Evolutionary conservation across 1,140 invertebrate species (phyloP), one percentile per base, ranked within the genome.

Genomic region (Anthonomus grandis): DNA sequence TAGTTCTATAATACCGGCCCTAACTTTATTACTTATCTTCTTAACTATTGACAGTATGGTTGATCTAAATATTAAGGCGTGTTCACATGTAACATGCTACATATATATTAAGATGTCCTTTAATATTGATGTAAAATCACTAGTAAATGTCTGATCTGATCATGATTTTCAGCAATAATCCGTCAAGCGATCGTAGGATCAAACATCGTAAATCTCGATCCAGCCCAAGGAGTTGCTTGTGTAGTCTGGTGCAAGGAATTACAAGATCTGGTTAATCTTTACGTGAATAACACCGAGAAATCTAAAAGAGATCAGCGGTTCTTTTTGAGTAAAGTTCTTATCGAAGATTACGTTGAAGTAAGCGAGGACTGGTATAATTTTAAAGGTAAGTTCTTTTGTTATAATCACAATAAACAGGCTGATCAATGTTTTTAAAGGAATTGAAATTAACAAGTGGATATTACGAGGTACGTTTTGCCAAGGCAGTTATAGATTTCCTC

Each of bases 391-490:
- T 34, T 45, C 18, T n/a, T 22, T 38, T n/a, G n/a, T n/a, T n/a
- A n/a, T n/a, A n/a, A n/a, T n/a, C n/a, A n/a, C n/a, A n/a, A n/a
- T n/a, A n/a, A 34, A 12, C 31, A 34, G 15, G 1, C 31, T 2
- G 15, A 13, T 13, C 10, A 10, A 34, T 34, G 10, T 45, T 12
- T 23, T 19, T 37, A 21, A 41, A 78, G 78, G 76, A 19, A 66
- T 79, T 9, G 69, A 67, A 0, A 66, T 70, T 0, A 72, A 72
- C 34, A 73, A 72, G n/a, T 80, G 79, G 79, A 73, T 80, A 13
- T 52, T 80, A 0, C 68, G 74, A 22, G 79, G 77, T 4, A 70
- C 64, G 9, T 75, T 79, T 56, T 75, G 74, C 59, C 78, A 81
- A 52, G 73, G 65, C 0, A 75, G 78, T 57, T 66, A 60, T 3